A percentile compares a stretch with the other conserved stretches of the same genome.
Evolutionary conservation across 2,797 vertebrate genomes (phyloP).

Genomic region (Rhinophrynus dorsalis): DNA sequence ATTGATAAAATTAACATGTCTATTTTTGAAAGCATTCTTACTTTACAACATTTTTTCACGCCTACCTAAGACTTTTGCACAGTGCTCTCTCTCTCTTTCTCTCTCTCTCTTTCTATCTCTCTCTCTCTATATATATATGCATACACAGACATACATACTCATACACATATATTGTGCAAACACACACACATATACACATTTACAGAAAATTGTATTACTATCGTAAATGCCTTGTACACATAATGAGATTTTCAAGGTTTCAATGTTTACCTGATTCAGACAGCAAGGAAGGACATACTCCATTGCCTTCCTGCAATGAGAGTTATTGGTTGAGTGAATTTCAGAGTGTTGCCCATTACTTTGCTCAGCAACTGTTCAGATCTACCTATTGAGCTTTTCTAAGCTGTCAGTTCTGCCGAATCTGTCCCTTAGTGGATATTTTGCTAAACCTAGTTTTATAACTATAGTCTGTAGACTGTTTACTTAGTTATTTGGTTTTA

Average conservation of each 20-base stretch:
- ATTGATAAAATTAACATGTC: no score
- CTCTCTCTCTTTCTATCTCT: no score
- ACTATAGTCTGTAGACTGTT: slow-evolving; percentile 17
- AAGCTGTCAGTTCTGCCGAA: slow-evolving; percentile 20
- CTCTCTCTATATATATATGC: no score
- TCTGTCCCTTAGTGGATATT: slow-evolving; percentile 31
- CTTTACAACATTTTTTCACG: no score
- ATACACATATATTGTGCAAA: no score
- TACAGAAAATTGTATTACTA: no score
- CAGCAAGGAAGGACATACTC: slow-evolving; percentile 11
- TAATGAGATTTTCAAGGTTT: not conserved
- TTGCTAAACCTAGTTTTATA: slow-evolving; percentile 41
- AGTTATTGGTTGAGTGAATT: slow-evolving; percentile 29
- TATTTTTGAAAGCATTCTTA: no score
- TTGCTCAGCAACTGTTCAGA: slow-evolving; percentile 23
- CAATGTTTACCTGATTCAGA: slow-evolving; percentile 5
- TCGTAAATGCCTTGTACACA: no score
- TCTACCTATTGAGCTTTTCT: slow-evolving; percentile 2
- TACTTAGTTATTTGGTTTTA: slow-evolving; percentile 42
- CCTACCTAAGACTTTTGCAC: no score
- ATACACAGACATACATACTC: no score
- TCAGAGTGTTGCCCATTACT: slow-evolving; percentile 27
- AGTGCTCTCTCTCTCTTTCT: no score
- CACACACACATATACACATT: no score
- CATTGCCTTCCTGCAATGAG: slow-evolving; percentile 26